phyloP scores from a whole-genome alignment of 2,888 invertebrate species.

The Nomada ruficornis region DNA sequence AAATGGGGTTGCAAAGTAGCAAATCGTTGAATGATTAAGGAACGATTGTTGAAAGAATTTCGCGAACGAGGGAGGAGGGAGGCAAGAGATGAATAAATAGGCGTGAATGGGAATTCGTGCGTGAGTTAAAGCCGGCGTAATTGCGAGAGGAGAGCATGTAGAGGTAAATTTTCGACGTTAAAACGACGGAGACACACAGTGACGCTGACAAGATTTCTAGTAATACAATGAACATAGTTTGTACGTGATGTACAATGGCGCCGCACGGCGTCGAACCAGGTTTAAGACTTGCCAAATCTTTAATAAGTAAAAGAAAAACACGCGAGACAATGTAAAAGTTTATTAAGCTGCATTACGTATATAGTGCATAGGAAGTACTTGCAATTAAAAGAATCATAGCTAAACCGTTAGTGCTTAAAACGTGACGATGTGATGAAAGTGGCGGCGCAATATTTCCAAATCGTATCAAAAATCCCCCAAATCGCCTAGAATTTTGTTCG shows the following conservation, averaged over 20 bases:
- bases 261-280: slow-evolving; percentile 70
- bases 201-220: slow-evolving; percentile 52
- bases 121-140: slow-evolving; percentile 5
- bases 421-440: slow-evolving; percentile 74
- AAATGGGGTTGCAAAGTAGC: neutral
- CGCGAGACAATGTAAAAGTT: slow-evolving; percentile 69
- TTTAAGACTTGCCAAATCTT: slow-evolving; percentile 79
- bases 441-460: slow-evolving; percentile 79
- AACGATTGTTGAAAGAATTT: slow-evolving; percentile 1
- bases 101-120: neutral
- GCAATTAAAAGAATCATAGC: slow-evolving; percentile 74
- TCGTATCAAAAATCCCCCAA: slow-evolving; percentile 45
- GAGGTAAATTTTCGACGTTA: slow-evolving; percentile 34
- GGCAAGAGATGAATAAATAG: neutral
- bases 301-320: slow-evolving; percentile 52
- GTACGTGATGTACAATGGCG: slow-evolving; percentile 63
- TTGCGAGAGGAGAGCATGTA: slow-evolving; percentile 15
- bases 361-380: slow-evolving; percentile 73
- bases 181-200: slow-evolving; percentile 44
- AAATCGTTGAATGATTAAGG: neutral
- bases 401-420: slow-evolving; percentile 78
- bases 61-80: neutral
- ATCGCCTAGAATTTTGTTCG: slow-evolving; percentile 12
- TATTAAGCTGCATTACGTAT: slow-evolving; percentile 74
- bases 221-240: slow-evolving; percentile 64